Evolutionary conservation across 2,113 vertebrate species (phyloP), one percentile per base, ranked within the genome.

Genomic region (Brachyistius frenatus): DNA sequence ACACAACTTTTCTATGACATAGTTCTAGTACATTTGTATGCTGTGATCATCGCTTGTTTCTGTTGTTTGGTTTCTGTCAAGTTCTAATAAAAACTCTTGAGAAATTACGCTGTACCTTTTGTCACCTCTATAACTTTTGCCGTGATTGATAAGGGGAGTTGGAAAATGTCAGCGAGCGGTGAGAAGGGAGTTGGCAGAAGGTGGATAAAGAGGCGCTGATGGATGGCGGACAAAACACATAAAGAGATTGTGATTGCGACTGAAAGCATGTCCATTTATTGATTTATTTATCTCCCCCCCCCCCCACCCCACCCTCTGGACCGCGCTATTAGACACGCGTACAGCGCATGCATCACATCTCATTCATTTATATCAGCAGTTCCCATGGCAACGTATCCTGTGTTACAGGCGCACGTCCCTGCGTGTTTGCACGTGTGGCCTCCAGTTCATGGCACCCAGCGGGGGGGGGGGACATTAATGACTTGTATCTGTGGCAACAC

Each of bases 391-490:
- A 90, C 91, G 13, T 31, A 2, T 10, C 56, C 33, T 71, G 55
- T 72, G 31, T 66, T 58, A 66, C 62, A 57, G 8, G 58, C 61
- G 44, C 47, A 30, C 37, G 41, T 74, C 35, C 16, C 46, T 64
- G 61, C 54, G 39, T 47, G 30, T 32, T 44, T 49, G 75, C 50
- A 23, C 23, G 53, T 58, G 5, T 76, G 9, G 66, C 1, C 3
- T 37, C 32, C 50, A 32, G 60, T 72, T 58, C n/a, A 8, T 23
- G 52, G 31, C 14, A 9, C 39, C 64, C 73, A 66, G 87, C 58
- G 2, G 85, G 89, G 2, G 85, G 89, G 71, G 82, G 80, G 60
- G 39, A 44, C 58, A 54, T 74, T 88, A 91, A 90, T 82, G 81
- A 84, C 66, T 46, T 69, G 76, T 78, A 86, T 88, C 53, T 85